phyloP scores from a whole-genome alignment of 2,888 invertebrate species.

The Xestia rhomboidea region DNA sequence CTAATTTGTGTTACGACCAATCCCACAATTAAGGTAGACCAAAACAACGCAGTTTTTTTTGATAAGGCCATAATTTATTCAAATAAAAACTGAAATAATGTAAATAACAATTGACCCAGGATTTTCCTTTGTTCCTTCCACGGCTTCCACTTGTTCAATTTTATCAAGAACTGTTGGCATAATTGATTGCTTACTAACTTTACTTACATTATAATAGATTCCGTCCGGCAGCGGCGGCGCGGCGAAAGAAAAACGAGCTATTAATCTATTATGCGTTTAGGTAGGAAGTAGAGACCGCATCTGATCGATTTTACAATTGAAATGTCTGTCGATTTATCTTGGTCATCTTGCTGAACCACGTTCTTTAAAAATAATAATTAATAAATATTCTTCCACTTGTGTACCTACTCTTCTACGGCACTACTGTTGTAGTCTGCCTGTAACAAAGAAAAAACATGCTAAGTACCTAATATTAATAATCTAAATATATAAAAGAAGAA shows the following conservation, averaged over 20 bases:
- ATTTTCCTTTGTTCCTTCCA: conserved; percentile 36
- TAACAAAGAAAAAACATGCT: background rate
- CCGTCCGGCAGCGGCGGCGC: background rate
- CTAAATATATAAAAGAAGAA: too few relatives aligned
- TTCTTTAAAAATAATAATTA: background rate
- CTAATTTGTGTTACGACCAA: background rate
- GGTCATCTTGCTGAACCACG: background rate
- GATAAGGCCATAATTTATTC: conserved; percentile 15
- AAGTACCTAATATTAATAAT: too few relatives aligned
- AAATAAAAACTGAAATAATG: conserved; percentile 4
- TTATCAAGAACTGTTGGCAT: conserved; percentile 23
- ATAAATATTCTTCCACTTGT: background rate
- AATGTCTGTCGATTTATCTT: conserved; percentile 17
- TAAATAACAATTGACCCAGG: background rate
- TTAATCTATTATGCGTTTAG: conserved; percentile 35
- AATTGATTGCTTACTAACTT: conserved; percentile 41
- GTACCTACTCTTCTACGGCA: background rate
- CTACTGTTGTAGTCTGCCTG: background rate
- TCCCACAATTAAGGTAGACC: background rate
- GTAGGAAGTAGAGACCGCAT: background rate
- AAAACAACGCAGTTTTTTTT: conserved; percentile 13
- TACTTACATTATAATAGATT: conserved; percentile 44
- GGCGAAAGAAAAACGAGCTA: conserved; percentile 13
- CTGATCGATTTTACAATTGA: conserved; percentile 36
- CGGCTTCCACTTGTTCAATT: conserved; percentile 28